A percentile compares a stretch with the other conserved stretches of the same genome.
Conservation (phyloP, 1,140 invertebrate genomes). For the Caenorhabditis tropicalis region DNA sequence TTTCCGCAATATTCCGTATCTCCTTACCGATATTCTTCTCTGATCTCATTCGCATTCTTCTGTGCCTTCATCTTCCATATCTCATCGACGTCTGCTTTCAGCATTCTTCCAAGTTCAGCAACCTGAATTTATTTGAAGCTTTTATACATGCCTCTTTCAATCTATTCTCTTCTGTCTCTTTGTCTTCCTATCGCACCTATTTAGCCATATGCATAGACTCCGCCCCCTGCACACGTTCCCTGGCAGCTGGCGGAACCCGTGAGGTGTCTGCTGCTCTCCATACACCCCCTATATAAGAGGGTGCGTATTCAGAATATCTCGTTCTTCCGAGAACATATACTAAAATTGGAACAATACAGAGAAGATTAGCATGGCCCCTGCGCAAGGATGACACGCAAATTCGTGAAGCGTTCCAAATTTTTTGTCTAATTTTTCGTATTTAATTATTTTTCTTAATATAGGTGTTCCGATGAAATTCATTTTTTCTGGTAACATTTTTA, state of each 20-base stretch:
- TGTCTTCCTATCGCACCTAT: not conserved
- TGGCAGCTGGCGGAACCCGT: no score
- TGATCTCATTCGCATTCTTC: not conserved
- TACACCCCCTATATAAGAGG: not conserved
- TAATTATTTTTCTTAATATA: no score
- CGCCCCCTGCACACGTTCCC: no score
- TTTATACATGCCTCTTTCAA: not conserved
- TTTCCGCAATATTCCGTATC: not conserved
- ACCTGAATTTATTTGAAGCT: not conserved
- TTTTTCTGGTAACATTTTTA: no score
- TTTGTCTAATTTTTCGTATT: conserved; percentile 47
- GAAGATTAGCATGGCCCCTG: conserved; percentile 91
- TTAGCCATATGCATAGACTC: no score
- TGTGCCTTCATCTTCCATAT: not conserved
- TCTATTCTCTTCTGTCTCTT: no score
- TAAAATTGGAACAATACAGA: conserved; percentile 85
- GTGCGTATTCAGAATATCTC: not conserved
- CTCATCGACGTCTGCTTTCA: conserved; percentile 38
- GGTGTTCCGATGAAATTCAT: no score
- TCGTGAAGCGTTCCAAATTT: conserved; percentile 82
- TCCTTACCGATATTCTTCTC: conserved; percentile 30
- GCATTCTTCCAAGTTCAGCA: not conserved
- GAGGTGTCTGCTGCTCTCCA: not conserved
- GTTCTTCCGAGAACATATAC: conserved; percentile 56
- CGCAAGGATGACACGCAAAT: conserved; percentile 90